Evolutionary conservation across 1,140 invertebrate species (phyloP), one percentile per base, ranked within the genome.

Genomic region (Drosophila erecta): DNA sequence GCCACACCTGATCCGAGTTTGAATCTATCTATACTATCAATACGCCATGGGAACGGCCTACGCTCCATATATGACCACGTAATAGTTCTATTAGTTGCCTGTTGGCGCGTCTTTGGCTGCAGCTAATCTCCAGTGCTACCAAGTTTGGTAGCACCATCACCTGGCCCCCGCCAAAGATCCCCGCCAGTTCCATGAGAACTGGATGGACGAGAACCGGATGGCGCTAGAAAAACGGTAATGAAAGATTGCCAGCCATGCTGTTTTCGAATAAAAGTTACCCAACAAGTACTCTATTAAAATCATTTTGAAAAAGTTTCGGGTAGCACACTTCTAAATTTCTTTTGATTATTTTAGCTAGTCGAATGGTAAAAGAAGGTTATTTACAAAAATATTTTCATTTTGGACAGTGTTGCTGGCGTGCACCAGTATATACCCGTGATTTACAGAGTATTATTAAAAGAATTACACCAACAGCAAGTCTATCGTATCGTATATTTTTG

Each of bases 41-140:
- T 66, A 49, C 40, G 43, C 64, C 81, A 85, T 85, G 81, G 81
- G 81, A 80, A 80, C 76, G 66, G 69, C 83, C 81, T 77, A 80
- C 81, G 69, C 78, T 81, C 50, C 55, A 61, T 49, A 58, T 62
- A 56, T 27, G 49, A 33, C 74, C 77, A 61, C 58, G 83, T 86
- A 86, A 86, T 86, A 87, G 83, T 86, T 86, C 83, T 86, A 87
- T 86, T 86, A 86, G 83, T 79, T 70, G 79, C 83, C 80, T 86
- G 78, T 77, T 83, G 79, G 62, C 74, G 81, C 77, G 75, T 78
- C 81, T 86, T 74, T 77, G 64, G 61, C 78, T 81, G 77, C 81
- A 81, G 79, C 83, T 86, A 87, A 86, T 86, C 83, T 86, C 55
- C 41, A 30, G 43, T 8, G 84, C 83, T 89, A 89, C 83, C 84